Conservation (phyloP, 2,113 vertebrate species). For the Athene cunicularia region DNA sequence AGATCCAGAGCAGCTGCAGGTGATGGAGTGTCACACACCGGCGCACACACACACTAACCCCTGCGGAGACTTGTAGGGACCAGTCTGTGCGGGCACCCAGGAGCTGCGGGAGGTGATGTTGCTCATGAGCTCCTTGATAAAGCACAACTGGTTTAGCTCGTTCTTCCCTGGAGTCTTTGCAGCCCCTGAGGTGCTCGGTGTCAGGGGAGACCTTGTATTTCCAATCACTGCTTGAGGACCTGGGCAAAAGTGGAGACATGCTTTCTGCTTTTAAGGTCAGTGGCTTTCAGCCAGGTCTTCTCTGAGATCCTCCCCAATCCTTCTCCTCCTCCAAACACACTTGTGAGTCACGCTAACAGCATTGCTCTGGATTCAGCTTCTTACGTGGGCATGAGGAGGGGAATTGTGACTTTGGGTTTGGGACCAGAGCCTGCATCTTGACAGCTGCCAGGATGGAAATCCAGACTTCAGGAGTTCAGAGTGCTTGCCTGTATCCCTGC, state of each 20-base stretch:
- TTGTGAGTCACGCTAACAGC: background rate
- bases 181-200: background rate
- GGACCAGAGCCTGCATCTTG: background rate
- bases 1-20: background rate
- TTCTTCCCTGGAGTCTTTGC: background rate
- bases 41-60: too few relatives aligned
- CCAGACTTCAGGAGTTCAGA: background rate
- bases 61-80: background rate
- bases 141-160: background rate
- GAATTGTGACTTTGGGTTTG: background rate
- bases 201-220: background rate
- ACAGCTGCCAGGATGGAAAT: background rate
- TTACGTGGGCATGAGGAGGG: background rate
- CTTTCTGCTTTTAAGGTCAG: background rate
- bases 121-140: background rate
- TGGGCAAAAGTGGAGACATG: background rate
- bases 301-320: too few relatives aligned
- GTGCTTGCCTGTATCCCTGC: background rate
- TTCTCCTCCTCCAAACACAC: background rate
- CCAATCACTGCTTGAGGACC: background rate
- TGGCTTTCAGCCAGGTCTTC: background rate
- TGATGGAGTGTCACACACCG: background rate
- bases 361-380: background rate
- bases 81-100: too few relatives aligned
- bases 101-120: background rate